These are phyloP conservation scores for Microctenopoma steveboyesi DNA, from an alignment of 2,797 vertebrate genomes.

Conservation along the genomic window DNA sequence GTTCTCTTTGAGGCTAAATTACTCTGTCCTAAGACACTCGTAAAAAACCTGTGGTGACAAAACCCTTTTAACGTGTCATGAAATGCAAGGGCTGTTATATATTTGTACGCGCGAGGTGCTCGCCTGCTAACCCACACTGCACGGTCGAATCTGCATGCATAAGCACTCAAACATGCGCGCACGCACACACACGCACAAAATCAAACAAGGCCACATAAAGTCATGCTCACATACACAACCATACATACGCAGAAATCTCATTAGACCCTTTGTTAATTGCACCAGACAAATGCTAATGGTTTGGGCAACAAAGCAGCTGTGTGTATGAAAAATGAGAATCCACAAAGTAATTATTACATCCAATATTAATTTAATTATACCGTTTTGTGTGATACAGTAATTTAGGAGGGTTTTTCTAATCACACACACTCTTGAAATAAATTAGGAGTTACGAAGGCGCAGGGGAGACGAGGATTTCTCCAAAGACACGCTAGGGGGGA, in stretches of 20 bases:
- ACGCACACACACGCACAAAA: slow-evolving; percentile 19
- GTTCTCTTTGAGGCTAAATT: slow-evolving; percentile 87
- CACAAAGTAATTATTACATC: slow-evolving; percentile 89
- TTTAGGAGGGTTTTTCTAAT: slow-evolving; percentile 81
- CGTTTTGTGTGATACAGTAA: slow-evolving; percentile 83
- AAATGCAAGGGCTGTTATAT: slow-evolving; percentile 75
- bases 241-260: slow-evolving; percentile 87
- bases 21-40: slow-evolving; percentile 87
- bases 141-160: slow-evolving; percentile 68
- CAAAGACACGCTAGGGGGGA: slow-evolving; percentile 74
- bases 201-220: slow-evolving; percentile 42
- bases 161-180: slow-evolving; percentile 62
- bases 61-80: slow-evolving; percentile 87
- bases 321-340: slow-evolving; percentile 86
- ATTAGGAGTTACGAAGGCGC: slow-evolving; percentile 79
- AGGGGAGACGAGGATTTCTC: slow-evolving; percentile 75
- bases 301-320: slow-evolving; percentile 88
- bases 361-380: slow-evolving; percentile 90
- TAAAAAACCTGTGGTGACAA: slow-evolving; percentile 86
- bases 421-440: slow-evolving; percentile 82
- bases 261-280: slow-evolving; percentile 94
- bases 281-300: slow-evolving; percentile 91
- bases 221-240: slow-evolving; percentile 72
- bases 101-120: slow-evolving; percentile 71
- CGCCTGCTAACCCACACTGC: slow-evolving; percentile 25